A percentile compares a stretch with the other conserved stretches of the same genome.
Conservation (phyloP, 2,888 invertebrate species). For the Erannis defoliaria region DNA sequence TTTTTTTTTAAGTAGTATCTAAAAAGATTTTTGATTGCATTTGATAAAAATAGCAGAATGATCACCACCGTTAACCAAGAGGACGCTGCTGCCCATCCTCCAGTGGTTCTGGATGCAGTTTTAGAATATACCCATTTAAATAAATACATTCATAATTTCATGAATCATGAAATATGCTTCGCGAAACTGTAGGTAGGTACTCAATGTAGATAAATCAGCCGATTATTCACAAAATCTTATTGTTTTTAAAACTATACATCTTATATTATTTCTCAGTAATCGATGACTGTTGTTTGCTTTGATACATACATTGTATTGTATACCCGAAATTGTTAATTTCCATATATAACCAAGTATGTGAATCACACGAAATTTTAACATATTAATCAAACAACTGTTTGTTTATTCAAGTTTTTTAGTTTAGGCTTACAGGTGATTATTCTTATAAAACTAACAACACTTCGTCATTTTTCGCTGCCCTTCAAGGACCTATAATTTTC, state of each 20-base stretch:
- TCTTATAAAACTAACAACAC: too few relatives aligned
- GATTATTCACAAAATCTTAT: constrained; percentile 25
- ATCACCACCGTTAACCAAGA: too few relatives aligned
- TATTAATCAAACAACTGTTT: neutral
- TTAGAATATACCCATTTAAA: too few relatives aligned
- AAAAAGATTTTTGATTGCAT: too few relatives aligned
- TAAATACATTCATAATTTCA: too few relatives aligned
- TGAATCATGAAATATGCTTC: constrained; percentile 24
- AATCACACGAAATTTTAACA: neutral
- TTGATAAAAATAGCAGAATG: too few relatives aligned
- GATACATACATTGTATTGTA: constrained; percentile 15
- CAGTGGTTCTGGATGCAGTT: too few relatives aligned
- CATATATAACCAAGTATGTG: neutral
- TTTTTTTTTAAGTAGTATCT: too few relatives aligned
- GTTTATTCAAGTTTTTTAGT: neutral
- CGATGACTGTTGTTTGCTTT: constrained; percentile 37
- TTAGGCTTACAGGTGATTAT: too few relatives aligned
- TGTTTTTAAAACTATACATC: constrained; percentile 24
- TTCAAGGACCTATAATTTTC: too few relatives aligned
- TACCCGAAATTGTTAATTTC: constrained; percentile 6
- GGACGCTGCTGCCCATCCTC: too few relatives aligned
- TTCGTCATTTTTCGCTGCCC: too few relatives aligned
- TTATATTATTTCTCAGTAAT: constrained; percentile 33
- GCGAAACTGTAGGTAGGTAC: neutral
- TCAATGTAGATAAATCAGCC: constrained; percentile 19